A percentile compares a stretch with the other conserved stretches of the same genome.
These are phyloP conservation scores for Notarius lentiginosus DNA, from an alignment of 2,113 vertebrate genomes.

Conservation along the genomic window DNA sequence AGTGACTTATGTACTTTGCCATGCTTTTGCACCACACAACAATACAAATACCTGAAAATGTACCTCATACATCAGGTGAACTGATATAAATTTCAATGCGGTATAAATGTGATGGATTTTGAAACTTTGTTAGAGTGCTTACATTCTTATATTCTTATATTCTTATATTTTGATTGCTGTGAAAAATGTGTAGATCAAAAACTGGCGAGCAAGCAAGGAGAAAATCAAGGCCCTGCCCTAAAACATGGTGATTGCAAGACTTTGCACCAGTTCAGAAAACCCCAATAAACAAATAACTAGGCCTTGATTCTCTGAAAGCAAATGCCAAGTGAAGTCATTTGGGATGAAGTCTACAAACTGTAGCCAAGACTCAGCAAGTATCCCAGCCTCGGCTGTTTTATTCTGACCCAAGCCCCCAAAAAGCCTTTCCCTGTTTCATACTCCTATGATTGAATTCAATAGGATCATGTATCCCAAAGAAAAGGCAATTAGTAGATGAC, in stretches of 20 bases:
- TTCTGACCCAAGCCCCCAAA: slow-evolving; percentile 53
- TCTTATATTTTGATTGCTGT: slow-evolving; percentile 17
- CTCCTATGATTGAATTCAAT: slow-evolving; percentile 71
- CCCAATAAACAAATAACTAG: slow-evolving; percentile 50
- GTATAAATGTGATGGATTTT: slow-evolving; percentile 40
- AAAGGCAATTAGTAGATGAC: slow-evolving; percentile 84
- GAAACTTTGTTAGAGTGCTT: slow-evolving; percentile 35
- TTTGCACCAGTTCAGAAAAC: slow-evolving; percentile 31
- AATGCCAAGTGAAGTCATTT: slow-evolving; percentile 47
- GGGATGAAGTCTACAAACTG: slow-evolving; percentile 47
- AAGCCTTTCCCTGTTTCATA: slow-evolving; percentile 66
- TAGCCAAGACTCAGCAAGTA: slow-evolving; percentile 48
- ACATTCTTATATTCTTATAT: background rate
- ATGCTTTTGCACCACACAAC: slow-evolving; percentile 21
- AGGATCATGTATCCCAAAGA: slow-evolving; percentile 70
- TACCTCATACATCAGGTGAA: slow-evolving; percentile 4
- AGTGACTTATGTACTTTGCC: slow-evolving; percentile 44
- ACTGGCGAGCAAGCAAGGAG: slow-evolving; percentile 15
- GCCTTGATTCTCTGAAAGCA: slow-evolving; percentile 51
- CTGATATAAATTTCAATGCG: slow-evolving; percentile 9
- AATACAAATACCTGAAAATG: slow-evolving; percentile 44
- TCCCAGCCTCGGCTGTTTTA: slow-evolving; percentile 47
- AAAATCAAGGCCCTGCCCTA: slow-evolving; percentile 35
- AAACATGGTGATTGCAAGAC: slow-evolving; percentile 31
- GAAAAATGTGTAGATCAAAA: slow-evolving; percentile 41